Evolutionary conservation across 1,140 invertebrate genomes (phyloP), one percentile per base, ranked within the genome.

Genomic region (Samia ricini): DNA sequence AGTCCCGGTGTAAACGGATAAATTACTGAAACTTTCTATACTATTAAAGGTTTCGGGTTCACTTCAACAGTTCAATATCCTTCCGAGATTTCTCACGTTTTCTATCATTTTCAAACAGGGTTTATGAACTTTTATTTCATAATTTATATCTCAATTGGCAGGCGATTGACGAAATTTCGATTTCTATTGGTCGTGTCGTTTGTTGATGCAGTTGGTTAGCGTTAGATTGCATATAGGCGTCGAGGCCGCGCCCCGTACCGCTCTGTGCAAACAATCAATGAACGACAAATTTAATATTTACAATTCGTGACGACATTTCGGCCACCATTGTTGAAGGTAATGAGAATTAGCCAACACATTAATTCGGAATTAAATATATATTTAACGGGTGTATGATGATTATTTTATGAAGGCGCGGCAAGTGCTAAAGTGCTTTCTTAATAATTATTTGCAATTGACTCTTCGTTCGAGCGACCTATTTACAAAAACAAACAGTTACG

Each of bases 191-290:
- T 12, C 24, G 21, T 29, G 54, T 29, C 24, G 55, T 52, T 50
- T 56, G 57, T 60, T 60, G 59, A 19, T 56, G 57, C 49, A 61
- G 51, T 60, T 60, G 54, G 22, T 56, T 22, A 56, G 8, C 51
- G 54, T 22, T 22, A 50, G 29, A 50, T 36, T 20, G 24, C 56
- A 62, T 51, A 73, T 73, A 57, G 76, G 76, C 29, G 71, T 29
- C 67, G 73, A 76, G 73, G 76, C 60, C 73, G 63, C 72, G 64
- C 66, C 64, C 33, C 68, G 67, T 61, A 60, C 56, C 26, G 49
- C 63, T 71, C 69, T 64, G 54, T 63, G 61, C 69, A 72, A 79
- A 76, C 76, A 74, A 73, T 73, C 73, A 76, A 78, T 78, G 76
- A 72, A 78, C 72, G 65, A 73, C 71, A 70, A 72, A 73, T 72